Evolutionary conservation across 2,797 vertebrate genomes (phyloP), one percentile per base, ranked within the genome.

Genomic region (Cryptoblepharus egeriae): DNA sequence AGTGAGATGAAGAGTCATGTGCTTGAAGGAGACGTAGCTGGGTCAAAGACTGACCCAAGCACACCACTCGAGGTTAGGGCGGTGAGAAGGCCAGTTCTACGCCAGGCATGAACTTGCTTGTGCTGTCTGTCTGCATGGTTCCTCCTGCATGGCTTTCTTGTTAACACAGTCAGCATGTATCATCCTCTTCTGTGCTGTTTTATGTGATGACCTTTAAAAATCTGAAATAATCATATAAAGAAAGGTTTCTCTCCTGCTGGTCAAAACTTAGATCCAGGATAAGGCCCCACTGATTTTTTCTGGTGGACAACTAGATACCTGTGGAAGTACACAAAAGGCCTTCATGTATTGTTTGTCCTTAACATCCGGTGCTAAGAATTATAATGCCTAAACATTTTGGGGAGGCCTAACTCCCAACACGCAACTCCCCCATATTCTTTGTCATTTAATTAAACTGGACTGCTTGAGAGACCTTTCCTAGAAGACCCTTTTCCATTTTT

Each of bases 61-160:
- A 89, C 96, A 87, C 87, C 94, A 90, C 84, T 95, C 45, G 85
- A 97, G 96, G 96, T 97, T 93, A 96, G 97, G 95, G 95, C 92
- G 95, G 92, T 88, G 80, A 94, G 91, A 86, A 89, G 0, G 0
- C 61, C 84, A 72, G 13, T 52, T 52, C 49, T 74, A 67, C 45
- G 6, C 0, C n/a, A 73, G 68, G 60, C 2, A 84, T 81, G 72
- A 61, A 45, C 0, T 60, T 75, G 52, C 30, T 26, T n/a, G 71
- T 82, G 80, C 42, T 35, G 26, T 81, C 67, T 73, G 28, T 81
- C 67, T 73, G 0, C 86, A 70, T 82, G 80, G 80, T 45, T 79
- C 8, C 42, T 0, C 57, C 22, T 69, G 37, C 1, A 2, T 2
- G 7, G 11, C 83, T 79, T 63, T 45, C 16, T 58, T 88, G 52